Percentiles rank a stretch among this genome's conserved stretches.
phyloP scores from a whole-genome alignment of 2,888 invertebrate genomes.

The Augiades crinisus region DNA sequence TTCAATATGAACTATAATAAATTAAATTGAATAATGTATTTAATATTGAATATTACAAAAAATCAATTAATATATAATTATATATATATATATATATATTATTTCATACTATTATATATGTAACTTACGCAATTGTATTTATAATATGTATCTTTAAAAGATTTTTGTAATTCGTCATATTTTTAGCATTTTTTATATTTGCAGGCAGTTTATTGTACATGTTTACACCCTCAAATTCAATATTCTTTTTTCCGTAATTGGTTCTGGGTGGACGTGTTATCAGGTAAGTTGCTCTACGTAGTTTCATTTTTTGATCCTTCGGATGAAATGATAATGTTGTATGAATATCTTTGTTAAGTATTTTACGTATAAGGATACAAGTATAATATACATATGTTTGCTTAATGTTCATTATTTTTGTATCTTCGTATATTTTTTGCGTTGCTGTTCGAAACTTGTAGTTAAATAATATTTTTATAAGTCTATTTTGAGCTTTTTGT shows the following conservation, averaged over 20 bases:
- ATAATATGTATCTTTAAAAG: not conserved
- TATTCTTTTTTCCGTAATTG: constrained; percentile 4
- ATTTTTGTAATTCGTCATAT: not conserved
- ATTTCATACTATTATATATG: too few species aligned
- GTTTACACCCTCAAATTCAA: constrained; percentile 3
- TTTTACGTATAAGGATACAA: constrained; percentile 13
- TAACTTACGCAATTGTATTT: too few species aligned
- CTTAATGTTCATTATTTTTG: constrained; percentile 3
- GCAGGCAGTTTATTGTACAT: constrained; percentile 9
- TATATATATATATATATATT: too few species aligned
- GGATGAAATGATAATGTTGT: not conserved
- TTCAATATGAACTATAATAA: too few species aligned
- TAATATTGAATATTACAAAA: too few species aligned
- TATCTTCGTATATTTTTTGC: constrained; percentile 2
- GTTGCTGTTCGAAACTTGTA: not conserved
- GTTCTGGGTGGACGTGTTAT: not conserved
- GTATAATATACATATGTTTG: constrained; percentile 11
- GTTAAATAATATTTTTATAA: constrained; percentile 7
- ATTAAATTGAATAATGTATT: too few species aligned
- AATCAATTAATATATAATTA: too few species aligned
- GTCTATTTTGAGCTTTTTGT: constrained; percentile 8
- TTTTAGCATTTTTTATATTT: constrained; percentile 3
- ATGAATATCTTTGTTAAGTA: constrained; percentile 1
- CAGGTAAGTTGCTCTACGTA: not conserved
- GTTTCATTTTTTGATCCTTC: constrained; percentile 10